A percentile compares a stretch with the other conserved stretches of the same genome.
Evolutionary conservation across 2,113 vertebrate species (phyloP).

Genomic region (Carassius carassius): DNA sequence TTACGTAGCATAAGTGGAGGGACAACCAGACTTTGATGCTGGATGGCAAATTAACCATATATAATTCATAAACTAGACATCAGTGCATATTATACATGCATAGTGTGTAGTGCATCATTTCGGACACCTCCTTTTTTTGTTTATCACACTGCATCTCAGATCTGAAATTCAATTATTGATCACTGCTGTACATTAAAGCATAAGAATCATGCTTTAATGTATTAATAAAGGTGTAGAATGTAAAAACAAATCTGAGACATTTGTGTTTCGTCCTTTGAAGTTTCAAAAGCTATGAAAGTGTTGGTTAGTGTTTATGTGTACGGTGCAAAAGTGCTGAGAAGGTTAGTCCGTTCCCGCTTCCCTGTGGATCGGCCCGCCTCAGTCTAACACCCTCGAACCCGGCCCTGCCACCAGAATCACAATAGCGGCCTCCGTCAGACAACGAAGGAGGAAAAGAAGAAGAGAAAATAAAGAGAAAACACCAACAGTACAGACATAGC

Average conservation of each 20-base stretch:
- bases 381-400: constrained; percentile 48
- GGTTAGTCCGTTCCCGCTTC: constrained; percentile 75
- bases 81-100: constrained; percentile 6
- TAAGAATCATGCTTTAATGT: constrained; percentile 46
- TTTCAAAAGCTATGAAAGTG: background rate
- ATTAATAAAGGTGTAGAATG: background rate
- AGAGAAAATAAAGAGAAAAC: constrained; percentile 65
- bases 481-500: constrained; percentile 76
- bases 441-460: constrained; percentile 57
- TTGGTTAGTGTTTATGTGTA: constrained; percentile 8
- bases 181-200: constrained; percentile 47
- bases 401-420: constrained; percentile 48
- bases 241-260: background rate
- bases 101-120: background rate
- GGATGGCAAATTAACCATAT: background rate
- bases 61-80: background rate
- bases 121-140: constrained; percentile 9
- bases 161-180: background rate
- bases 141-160: background rate
- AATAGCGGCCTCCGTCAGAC: constrained; percentile 67
- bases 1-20: background rate
- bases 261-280: background rate
- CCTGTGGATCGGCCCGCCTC: constrained; percentile 72
- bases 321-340: constrained; percentile 80
- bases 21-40: background rate